Percentiles rank a stretch among this genome's conserved stretches.
These are phyloP conservation scores for Drosophila differens DNA, from an alignment of 2,888 invertebrate genomes.

Conservation along the genomic window DNA sequence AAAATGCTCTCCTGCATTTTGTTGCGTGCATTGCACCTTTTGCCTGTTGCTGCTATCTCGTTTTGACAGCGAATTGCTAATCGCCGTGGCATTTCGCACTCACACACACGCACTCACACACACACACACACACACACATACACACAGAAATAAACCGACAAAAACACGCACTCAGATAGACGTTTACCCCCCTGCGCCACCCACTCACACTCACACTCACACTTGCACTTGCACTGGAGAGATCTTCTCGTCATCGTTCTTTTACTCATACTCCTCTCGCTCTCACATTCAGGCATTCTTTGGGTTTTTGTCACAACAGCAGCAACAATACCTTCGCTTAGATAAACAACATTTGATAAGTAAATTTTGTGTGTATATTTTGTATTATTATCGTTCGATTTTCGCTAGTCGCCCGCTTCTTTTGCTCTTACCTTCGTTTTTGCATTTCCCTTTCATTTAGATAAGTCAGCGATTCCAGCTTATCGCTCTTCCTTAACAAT, in stretches of 20 bases:
- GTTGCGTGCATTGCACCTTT: conserved; percentile 79
- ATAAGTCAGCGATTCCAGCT: conserved; percentile 36
- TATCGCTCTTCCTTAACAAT: conserved; percentile 29
- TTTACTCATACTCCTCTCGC: conserved; percentile 12
- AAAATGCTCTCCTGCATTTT: conserved; percentile 50
- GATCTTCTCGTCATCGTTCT: conserved; percentile 35
- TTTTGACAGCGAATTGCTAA: conserved; percentile 79
- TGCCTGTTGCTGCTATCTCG: conserved; percentile 61
- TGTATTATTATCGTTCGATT: conserved; percentile 20
- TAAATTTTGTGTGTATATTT: conserved; percentile 38
- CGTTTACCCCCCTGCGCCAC: conserved; percentile 29
- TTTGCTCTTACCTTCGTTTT: conserved; percentile 26
- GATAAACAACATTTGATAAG: conserved; percentile 63
- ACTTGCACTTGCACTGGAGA: conserved; percentile 13
- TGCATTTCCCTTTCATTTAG: conserved; percentile 22
- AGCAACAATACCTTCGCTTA: conserved; percentile 36
- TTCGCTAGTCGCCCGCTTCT: conserved; percentile 18
- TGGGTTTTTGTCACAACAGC: conserved; percentile 56
- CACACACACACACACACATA: conserved; percentile 33
- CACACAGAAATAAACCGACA: neutral
- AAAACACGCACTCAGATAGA: conserved; percentile 14
- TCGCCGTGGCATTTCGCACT: conserved; percentile 73
- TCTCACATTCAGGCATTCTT: conserved; percentile 54
- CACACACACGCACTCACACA: conserved; percentile 47
- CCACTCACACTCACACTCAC: conserved; percentile 34